Conservation (phyloP, 2,797 vertebrate species). For the Otolemur crassicaudatus region DNA sequence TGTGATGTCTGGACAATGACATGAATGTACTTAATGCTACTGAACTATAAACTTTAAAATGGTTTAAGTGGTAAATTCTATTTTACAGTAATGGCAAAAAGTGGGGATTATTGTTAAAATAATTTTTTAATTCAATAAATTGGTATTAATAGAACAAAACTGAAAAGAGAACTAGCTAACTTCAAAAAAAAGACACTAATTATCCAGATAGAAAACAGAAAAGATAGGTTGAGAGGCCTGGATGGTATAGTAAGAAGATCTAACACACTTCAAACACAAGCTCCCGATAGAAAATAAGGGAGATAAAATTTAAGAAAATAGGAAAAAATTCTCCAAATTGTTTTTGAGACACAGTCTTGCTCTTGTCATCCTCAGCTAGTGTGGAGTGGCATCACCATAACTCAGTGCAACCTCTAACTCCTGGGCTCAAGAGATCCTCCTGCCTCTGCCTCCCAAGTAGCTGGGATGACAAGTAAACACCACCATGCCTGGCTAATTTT, state of each 20-base stretch:
- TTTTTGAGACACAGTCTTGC: too few relatives aligned
- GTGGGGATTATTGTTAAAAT: background rate
- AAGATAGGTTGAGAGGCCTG: background rate
- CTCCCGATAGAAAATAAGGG: background rate
- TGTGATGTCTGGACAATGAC: background rate
- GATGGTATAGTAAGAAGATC: background rate
- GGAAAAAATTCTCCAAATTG: background rate
- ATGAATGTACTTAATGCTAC: background rate
- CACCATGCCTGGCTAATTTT: too few relatives aligned
- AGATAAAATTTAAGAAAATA: background rate
- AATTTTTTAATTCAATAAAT: background rate
- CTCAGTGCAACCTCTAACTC: too few relatives aligned
- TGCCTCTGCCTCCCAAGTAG: too few relatives aligned
- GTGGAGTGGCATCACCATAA: too few relatives aligned
- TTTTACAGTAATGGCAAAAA: background rate
- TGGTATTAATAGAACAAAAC: background rate
- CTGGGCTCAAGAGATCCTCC: too few relatives aligned
- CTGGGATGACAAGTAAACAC: too few relatives aligned
- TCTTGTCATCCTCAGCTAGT: too few relatives aligned
- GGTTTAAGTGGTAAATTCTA: background rate
- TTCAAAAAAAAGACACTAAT: background rate
- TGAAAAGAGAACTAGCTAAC: slow-evolving; percentile 10
- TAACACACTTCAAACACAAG: slow-evolving; percentile 26
- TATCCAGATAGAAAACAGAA: background rate
- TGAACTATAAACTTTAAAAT: background rate